These are phyloP conservation scores for Cataglyphis rosenhaueri DNA, from an alignment of 2,888 invertebrate genomes.

Conservation along the genomic window DNA sequence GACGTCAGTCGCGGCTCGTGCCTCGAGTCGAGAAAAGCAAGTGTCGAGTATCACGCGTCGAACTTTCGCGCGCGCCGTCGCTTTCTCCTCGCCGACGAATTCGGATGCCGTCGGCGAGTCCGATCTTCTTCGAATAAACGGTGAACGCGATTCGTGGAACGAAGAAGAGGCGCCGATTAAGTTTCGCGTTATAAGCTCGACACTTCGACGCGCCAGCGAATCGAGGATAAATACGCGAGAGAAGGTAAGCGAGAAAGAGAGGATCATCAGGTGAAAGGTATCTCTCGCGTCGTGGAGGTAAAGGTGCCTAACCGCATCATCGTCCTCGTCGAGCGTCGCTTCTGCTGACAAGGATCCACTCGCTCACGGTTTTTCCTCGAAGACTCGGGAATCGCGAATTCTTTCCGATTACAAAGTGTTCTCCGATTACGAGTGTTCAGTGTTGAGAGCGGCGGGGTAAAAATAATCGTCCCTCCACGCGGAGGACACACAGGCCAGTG, in stretches of 20 bases:
- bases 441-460: constrained; percentile 5
- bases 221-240: constrained; percentile 44
- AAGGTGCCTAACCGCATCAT: constrained; percentile 24
- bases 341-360: not conserved
- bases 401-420: constrained; percentile 37
- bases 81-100: constrained; percentile 24
- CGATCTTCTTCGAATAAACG: not conserved
- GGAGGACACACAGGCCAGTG: constrained; percentile 51
- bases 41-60: constrained; percentile 6
- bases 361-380: not conserved
- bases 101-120: not conserved
- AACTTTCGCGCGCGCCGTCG: constrained; percentile 14
- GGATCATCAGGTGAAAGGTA: constrained; percentile 67
- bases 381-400: not conserved
- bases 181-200: not conserved
- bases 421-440: constrained; percentile 40
- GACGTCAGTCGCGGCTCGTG: not conserved
- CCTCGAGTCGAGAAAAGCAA: constrained; percentile 8
- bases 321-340: constrained; percentile 45
- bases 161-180: not conserved
- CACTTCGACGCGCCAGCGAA: not conserved
- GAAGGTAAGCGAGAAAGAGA: constrained; percentile 39
- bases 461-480: not conserved
- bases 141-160: not conserved
- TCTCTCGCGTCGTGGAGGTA: constrained; percentile 61